These are phyloP conservation scores for Tapera naevia DNA, from an alignment of 2,797 vertebrate genomes.

Conservation along the genomic window DNA sequence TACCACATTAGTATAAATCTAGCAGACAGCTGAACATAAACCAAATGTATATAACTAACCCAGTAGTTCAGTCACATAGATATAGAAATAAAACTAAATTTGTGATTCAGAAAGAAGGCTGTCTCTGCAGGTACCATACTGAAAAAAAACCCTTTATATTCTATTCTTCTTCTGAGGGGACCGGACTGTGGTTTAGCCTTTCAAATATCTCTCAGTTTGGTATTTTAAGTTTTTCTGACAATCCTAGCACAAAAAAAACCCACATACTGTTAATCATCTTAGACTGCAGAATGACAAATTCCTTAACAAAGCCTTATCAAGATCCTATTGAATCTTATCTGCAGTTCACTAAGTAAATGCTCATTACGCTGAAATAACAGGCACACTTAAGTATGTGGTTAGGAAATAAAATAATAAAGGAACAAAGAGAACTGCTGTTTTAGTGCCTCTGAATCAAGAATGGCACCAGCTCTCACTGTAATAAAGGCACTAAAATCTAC, in stretches of 20 bases:
- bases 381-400: slow-evolving; percentile 35
- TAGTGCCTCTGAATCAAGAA: slow-evolving; percentile 28
- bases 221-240: slow-evolving; percentile 24
- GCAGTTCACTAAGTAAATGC: slow-evolving; percentile 70
- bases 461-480: neutral
- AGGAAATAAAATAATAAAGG: neutral
- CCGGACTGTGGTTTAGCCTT: slow-evolving; percentile 39
- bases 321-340: slow-evolving; percentile 65
- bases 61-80: slow-evolving; percentile 63
- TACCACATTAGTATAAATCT: slow-evolving; percentile 84
- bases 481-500: neutral
- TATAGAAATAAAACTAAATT: slow-evolving; percentile 66
- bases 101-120: slow-evolving; percentile 45
- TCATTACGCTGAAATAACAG: slow-evolving; percentile 64
- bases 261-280: slow-evolving; percentile 57
- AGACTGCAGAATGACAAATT: slow-evolving; percentile 60
- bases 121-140: slow-evolving; percentile 24
- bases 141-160: neutral
- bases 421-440: slow-evolving; percentile 57
- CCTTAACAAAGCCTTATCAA: slow-evolving; percentile 71
- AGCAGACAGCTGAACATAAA: slow-evolving; percentile 79
- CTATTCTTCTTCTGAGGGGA: neutral
- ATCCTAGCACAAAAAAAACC: slow-evolving; percentile 56
- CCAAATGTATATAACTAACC: slow-evolving; percentile 74
- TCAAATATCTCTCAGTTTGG: slow-evolving; percentile 41